Conservation (phyloP, 2,797 vertebrate species). For the Acestrorhynchus altus region DNA sequence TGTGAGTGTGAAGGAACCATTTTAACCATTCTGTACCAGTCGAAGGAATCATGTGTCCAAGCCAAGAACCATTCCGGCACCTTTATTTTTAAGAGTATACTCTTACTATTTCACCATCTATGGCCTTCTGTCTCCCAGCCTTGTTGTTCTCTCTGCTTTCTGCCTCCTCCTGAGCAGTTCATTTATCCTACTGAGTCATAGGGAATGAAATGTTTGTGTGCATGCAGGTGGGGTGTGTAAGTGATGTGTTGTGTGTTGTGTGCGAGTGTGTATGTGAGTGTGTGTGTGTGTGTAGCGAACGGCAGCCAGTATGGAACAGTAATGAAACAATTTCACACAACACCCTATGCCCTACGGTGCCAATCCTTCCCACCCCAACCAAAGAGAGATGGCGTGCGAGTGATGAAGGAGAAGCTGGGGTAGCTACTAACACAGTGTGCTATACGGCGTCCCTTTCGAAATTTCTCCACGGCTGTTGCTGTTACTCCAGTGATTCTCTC, state of each 20-base stretch:
- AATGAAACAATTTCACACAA: constrained; percentile 72
- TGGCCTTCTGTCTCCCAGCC: background rate
- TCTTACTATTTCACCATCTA: background rate
- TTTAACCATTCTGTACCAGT: too few species aligned
- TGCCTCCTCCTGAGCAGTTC: constrained; percentile 33
- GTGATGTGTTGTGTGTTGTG: constrained; percentile 12
- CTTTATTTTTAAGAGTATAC: background rate
- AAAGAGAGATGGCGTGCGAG: constrained; percentile 12
- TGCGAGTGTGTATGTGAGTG: background rate
- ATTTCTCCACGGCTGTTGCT: background rate
- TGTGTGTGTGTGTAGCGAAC: constrained; percentile 7
- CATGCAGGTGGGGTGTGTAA: constrained; percentile 33
- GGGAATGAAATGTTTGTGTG: constrained; percentile 23
- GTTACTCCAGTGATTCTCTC: too few species aligned
- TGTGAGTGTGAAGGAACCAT: too few species aligned
- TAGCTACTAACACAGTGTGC: constrained; percentile 26
- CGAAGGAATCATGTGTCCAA: background rate
- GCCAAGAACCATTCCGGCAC: background rate
- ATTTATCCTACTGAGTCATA: constrained; percentile 41
- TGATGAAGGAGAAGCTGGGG: constrained; percentile 35
- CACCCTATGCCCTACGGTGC: constrained; percentile 68
- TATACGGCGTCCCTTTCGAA: background rate
- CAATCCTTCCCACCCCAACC: constrained; percentile 60
- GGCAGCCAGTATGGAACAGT: constrained; percentile 30
- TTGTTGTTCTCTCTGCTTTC: constrained; percentile 39